Conservation (phyloP, 2,797 vertebrate genomes). For the Vespertilio murinus region DNA sequence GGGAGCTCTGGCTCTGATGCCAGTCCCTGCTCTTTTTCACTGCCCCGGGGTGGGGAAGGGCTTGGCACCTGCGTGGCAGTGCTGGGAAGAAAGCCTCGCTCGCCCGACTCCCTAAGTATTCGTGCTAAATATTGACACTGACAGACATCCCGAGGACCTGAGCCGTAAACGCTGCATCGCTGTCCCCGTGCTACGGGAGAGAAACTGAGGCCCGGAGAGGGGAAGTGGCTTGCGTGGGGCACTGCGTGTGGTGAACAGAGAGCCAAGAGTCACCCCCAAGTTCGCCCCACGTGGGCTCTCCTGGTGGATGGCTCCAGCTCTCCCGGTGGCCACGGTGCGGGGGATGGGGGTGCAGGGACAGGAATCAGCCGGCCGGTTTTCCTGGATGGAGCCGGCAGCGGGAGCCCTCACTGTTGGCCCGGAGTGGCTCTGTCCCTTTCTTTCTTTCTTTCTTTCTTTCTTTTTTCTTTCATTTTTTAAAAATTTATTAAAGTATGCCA, state of each 20-base stretch:
- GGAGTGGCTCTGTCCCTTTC: background rate
- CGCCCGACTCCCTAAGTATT: background rate
- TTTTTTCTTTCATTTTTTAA: no score
- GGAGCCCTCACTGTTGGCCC: background rate
- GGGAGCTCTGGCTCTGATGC: background rate
- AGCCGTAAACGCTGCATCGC: background rate
- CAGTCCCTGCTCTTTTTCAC: background rate
- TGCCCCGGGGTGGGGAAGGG: background rate
- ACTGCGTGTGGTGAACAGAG: background rate
- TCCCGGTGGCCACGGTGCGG: background rate
- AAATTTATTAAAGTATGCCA: no score
- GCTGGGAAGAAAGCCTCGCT: background rate
- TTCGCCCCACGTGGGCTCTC: rapidly evolving
- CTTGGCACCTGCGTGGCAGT: background rate
- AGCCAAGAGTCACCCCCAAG: background rate
- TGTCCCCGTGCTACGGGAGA: background rate
- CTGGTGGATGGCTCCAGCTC: background rate
- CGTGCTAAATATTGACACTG: background rate
- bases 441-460: background rate
- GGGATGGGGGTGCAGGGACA: background rate
- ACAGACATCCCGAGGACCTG: background rate
- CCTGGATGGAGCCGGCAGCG: background rate
- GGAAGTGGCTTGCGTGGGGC: background rate
- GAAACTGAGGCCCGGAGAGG: background rate
- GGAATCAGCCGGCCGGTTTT: background rate